Conservation (phyloP, 2,797 vertebrate genomes). For the Kryptopterus vitreolus region DNA sequence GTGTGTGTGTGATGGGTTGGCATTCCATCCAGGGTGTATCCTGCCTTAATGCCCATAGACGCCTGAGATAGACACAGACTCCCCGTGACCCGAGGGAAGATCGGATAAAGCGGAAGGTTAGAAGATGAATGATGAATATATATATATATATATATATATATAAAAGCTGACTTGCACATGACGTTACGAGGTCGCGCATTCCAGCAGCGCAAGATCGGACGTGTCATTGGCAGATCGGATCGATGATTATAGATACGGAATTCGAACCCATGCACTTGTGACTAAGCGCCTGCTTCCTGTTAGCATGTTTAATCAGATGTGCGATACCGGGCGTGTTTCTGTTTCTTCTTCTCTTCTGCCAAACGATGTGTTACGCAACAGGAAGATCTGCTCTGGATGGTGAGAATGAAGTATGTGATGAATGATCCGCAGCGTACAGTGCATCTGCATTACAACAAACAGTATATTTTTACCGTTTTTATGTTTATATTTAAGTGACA, state of each 20-base stretch:
- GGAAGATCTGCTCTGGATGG: neutral
- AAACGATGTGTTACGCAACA: slow-evolving; percentile 3
- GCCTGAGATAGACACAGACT: too few species aligned
- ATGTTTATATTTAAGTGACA: too few species aligned
- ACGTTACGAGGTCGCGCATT: neutral
- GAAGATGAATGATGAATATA: too few species aligned
- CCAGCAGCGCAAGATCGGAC: neutral
- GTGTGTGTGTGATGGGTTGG: too few species aligned
- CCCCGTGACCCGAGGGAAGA: too few species aligned
- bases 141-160: too few species aligned
- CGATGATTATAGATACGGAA: neutral
- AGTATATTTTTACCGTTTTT: too few species aligned
- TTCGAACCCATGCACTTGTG: neutral
- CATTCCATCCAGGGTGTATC: too few species aligned
- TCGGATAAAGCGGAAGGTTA: too few species aligned
- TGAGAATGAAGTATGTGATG: neutral
- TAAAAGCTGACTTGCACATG: too few species aligned
- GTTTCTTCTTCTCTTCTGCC: too few species aligned
- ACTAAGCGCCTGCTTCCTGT: neutral
- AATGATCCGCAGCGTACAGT: neutral
- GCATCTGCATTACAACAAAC: neutral
- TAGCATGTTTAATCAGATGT: neutral
- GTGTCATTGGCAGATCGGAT: neutral
- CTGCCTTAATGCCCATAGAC: too few species aligned
- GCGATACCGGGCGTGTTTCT: neutral